Evolutionary conservation across 2,888 invertebrate species (phyloP), one percentile per base, ranked within the genome.

Genomic region (Zootermopsis nevadensis): DNA sequence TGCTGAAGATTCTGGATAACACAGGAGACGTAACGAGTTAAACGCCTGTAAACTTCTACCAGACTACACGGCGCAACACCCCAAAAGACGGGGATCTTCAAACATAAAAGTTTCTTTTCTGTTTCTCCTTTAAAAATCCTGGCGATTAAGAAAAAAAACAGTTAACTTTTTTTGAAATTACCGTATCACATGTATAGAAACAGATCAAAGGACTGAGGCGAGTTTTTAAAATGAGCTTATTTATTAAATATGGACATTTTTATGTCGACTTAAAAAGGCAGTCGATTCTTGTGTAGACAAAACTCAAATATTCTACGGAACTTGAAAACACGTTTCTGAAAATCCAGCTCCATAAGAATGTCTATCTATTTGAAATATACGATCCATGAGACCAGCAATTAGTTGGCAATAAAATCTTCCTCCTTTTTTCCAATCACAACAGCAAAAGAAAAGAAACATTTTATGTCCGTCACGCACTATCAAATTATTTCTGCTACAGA

Each of bases 351-450:
- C 33, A 79, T 81, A 81, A 81, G 72, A 74, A 55, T 74, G 81
- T 81, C 81, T 53, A 72, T 53, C 31, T 27, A 33, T 35, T 24
- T 55, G 55, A 74, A 74, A 81, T 81, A 81, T 81, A 81, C 74
- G 81, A 74, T 30, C 72, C 72, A 74, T 74, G 53, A 30, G 53
- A 31, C 81, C 81, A 53, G 53, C 74, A 74, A 81, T 81, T 81
- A 81, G 81, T 33, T 35, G 74, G 81, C 81, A 81, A 74, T 81
- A 81, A 81, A 81, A 81, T 12, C 33, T 79, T 74, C 38, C 35
- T 33, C 38, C 30, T 24, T 35, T 31, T 55, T 60, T 15, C 33
- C 24, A 79, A 79, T 79, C 79, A 79, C n/a, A 60, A 48, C 19
- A 79, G 33, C 55, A 55, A 55, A 55, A 19, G n/a, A 7, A n/a